Conservation (phyloP, 2,888 invertebrate genomes). For the Hydraecia micacea region DNA sequence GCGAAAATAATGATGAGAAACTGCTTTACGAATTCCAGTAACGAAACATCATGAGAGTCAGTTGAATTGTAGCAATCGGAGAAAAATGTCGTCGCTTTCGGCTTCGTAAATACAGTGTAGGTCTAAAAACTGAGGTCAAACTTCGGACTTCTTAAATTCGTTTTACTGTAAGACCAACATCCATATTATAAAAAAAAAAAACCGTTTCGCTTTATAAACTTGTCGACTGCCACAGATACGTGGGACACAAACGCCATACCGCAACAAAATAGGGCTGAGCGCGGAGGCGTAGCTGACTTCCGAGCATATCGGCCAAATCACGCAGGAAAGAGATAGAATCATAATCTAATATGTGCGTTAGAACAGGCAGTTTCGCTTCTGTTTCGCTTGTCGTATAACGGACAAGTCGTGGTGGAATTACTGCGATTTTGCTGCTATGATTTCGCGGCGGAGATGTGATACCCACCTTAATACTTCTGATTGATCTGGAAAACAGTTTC, state of each 20-base stretch:
- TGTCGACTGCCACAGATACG: not conserved
- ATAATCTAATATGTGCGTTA: not conserved
- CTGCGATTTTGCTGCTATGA: too few relatives aligned
- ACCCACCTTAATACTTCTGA: not conserved
- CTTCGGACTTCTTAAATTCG: not conserved
- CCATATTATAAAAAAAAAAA: not conserved
- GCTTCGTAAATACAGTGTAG: not conserved
- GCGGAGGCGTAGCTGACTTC: not conserved
- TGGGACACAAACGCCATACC: not conserved
- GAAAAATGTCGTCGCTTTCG: not conserved
- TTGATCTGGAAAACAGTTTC: conserved; percentile 1
- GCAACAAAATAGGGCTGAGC: not conserved
- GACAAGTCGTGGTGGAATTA: not conserved
- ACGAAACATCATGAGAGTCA: not conserved
- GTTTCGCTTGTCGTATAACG: not conserved
- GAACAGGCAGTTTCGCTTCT: not conserved
- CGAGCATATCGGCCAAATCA: not conserved
- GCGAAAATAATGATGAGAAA: not conserved
- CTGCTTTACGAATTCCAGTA: not conserved
- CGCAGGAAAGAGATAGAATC: not conserved
- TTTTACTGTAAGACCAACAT: not conserved
- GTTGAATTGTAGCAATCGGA: too few relatives aligned
- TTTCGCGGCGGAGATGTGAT: not conserved
- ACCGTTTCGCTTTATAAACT: not conserved
- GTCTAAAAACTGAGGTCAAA: not conserved